phyloP scores from a whole-genome alignment of 2,888 invertebrate species.

The Linhomoeus sp. region DNA sequence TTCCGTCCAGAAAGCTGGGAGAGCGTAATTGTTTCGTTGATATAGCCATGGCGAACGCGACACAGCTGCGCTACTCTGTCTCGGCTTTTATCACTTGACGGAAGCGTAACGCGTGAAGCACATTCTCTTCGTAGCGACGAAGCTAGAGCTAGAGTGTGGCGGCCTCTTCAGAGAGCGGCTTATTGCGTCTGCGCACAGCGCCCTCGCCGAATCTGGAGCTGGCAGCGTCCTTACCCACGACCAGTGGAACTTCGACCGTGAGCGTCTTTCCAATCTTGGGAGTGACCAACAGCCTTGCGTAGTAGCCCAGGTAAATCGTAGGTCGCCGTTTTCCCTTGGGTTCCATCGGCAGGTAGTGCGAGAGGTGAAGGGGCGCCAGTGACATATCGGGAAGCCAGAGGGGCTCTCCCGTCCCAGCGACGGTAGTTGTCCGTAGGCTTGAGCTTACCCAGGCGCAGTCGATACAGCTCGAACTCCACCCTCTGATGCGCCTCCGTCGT shows the following conservation, averaged over 20 bases:
- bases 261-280: neutral
- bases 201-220: too few species aligned
- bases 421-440: constrained; percentile 2
- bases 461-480: neutral
- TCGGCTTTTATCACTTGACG: too few species aligned
- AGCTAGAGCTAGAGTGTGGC: too few species aligned
- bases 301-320: neutral
- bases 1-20: too few species aligned
- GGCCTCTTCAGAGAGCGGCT: too few species aligned
- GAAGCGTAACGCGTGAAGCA: too few species aligned
- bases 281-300: neutral
- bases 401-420: constrained; percentile 3
- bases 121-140: too few species aligned
- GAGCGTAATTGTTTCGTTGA: too few species aligned
- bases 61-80: too few species aligned
- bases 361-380: neutral
- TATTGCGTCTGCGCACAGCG: too few species aligned
- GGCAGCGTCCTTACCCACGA: neutral
- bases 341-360: neutral
- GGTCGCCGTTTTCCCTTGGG: too few species aligned
- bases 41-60: too few species aligned
- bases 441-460: neutral
- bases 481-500: neutral
- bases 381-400: constrained; percentile 5
- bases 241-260: constrained; percentile 1